Conservation (phyloP, 2,888 invertebrate species). For the Dicyrtoma fusca region DNA sequence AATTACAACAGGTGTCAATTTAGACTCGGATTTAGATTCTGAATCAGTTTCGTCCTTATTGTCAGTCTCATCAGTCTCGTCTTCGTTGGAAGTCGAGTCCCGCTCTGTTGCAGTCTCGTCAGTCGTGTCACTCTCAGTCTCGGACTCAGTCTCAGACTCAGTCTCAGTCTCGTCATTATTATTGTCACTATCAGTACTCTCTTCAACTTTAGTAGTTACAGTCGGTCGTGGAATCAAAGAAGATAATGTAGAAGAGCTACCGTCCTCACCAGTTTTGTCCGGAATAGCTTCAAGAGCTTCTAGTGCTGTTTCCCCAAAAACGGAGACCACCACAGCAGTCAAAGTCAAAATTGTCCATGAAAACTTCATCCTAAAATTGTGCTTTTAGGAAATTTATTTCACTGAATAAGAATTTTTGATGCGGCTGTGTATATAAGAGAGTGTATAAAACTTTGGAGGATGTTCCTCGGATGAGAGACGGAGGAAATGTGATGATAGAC, state of each 20-base stretch:
- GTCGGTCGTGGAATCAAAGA: background rate
- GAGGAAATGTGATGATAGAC: conserved; percentile 16
- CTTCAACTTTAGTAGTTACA: too few relatives aligned
- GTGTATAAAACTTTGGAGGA: background rate
- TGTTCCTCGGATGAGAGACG: conserved; percentile 25
- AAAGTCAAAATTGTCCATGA: conserved; percentile 9
- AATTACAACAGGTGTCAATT: conserved; percentile 17
- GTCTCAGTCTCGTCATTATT: background rate
- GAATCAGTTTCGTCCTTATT: background rate
- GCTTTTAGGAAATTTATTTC: background rate
- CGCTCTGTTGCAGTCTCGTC: background rate
- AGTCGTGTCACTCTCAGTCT: too few relatives aligned
- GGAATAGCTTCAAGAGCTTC: conserved; percentile 17
- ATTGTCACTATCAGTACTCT: background rate
- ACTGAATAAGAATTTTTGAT: background rate
- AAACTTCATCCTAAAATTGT: conserved; percentile 9
- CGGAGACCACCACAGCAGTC: conserved; percentile 34
- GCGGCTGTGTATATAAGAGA: background rate
- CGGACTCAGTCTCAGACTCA: background rate
- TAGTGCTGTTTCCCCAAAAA: conserved; percentile 14
- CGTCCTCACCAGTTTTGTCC: conserved; percentile 29
- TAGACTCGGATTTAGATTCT: conserved; percentile 6
- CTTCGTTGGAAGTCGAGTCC: background rate
- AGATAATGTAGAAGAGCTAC: background rate
- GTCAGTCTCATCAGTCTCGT: conserved; percentile 5